Evolutionary conservation across 1,140 invertebrate species (phyloP), one percentile per base, ranked within the genome.

Genomic region (Drosophila funebris): DNA sequence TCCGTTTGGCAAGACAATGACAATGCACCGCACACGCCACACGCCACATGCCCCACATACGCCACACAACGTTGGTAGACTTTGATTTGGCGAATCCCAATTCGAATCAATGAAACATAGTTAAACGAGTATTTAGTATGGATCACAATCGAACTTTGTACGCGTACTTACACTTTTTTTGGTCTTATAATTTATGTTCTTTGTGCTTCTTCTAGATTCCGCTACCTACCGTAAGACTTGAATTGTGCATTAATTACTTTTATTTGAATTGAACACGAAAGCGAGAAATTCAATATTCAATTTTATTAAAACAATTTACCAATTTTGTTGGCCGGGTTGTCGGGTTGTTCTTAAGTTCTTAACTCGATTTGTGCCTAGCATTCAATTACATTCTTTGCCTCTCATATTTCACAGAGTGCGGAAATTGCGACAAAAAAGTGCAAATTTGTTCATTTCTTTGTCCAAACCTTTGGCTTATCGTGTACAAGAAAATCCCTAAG

Each of bases 141-240:
- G 24, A 27, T 48, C 22, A 48, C 44, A 48, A 16, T 27, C n/a
- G 8, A 27, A 48, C n/a, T 14, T 48, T 24, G 43, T 31, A 31
- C 29, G 29, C 27, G 29, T 52, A 52, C 29, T 52, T 85, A 88
- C 78, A 39, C 61, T 36, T 44, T 73, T 79, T 83, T 87, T 82
- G 66, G 78, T 82, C 78, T 88, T 85, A 82, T 88, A 71, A 82
- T 82, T 78, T 83, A 46, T 87, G 83, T 87, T 87, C 78, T 87
- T 87, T 87, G 85, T 87, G 82, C 82, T 87, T 87, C 83, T 85
- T 85, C 82, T 87, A 87, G 82, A 87, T 87, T 82, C 83, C 70
- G 73, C 75, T 87, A 73, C 82, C 78, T 87, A 88, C 78, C 74
- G 82, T 87, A 87, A 87, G 82, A 80, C 67, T 82, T 88, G 63